Evolutionary conservation across 2,888 invertebrate species (phyloP).

Genomic region (Hydropsyche betteni): DNA sequence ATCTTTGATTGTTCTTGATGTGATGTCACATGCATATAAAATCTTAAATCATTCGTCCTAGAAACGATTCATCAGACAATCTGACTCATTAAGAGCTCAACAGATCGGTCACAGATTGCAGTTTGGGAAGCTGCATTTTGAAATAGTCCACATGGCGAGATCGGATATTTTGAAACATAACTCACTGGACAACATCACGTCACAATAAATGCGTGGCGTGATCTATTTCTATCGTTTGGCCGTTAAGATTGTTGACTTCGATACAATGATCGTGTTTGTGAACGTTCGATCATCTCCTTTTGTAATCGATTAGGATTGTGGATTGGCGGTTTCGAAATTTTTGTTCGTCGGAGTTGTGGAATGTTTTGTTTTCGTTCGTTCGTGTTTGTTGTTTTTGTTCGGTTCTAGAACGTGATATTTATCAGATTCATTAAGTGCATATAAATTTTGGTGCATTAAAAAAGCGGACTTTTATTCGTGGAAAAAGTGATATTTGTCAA

Average conservation of each 20-base stretch:
- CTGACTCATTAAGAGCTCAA: too few relatives aligned
- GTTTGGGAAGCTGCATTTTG: conserved; percentile 19
- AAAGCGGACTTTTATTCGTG: too few relatives aligned
- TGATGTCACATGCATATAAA: too few relatives aligned
- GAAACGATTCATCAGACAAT: too few relatives aligned
- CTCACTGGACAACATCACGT: conserved; percentile 39
- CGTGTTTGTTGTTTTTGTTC: too few relatives aligned
- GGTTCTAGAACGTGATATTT: too few relatives aligned
- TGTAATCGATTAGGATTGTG: neutral
- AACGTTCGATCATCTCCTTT: neutral
- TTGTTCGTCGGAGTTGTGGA: neutral
- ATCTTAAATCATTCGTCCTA: too few relatives aligned
- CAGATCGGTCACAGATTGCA: neutral
- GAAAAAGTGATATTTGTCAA: too few relatives aligned
- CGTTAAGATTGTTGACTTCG: conserved; percentile 25
- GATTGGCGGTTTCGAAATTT: conserved; percentile 1
- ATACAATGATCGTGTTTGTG: conserved; percentile 5
- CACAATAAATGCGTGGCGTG: conserved; percentile 25
- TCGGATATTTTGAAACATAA: conserved; percentile 34
- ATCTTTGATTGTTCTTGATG: too few relatives aligned
- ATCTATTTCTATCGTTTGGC: conserved; percentile 17
- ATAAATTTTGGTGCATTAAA: too few relatives aligned
- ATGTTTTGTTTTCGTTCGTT: neutral
- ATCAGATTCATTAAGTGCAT: too few relatives aligned
- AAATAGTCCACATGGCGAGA: conserved; percentile 30